Evolutionary conservation across 2,888 invertebrate species (phyloP), one percentile per base, ranked within the genome.

Genomic region (Hemaris fuciformis): DNA sequence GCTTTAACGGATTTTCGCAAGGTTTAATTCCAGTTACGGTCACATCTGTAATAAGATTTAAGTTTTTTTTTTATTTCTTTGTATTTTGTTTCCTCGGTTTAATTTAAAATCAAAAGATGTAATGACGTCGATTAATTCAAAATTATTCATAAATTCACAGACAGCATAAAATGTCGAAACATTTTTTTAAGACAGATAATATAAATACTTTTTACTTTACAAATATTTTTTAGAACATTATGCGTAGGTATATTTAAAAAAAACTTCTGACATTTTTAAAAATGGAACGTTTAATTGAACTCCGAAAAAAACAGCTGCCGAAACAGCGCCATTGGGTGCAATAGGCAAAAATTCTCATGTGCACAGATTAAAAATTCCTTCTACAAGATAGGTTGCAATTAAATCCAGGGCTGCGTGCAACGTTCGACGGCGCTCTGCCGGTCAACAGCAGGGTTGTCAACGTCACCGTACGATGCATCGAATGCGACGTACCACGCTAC

Each of bases 401-500:
- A 42, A 58, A 64, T 64, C 25, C 83, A 89, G 89, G 89, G 18
- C 31, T 89, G 53, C 86, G 83, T 81, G 87, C 94, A n/a, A 84
- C 87, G 2, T 95, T 93, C 73, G 94, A 96, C 76, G 88, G 95
- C 4, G 86, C 88, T 0, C 85, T 87, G 31, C 94, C 95, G 0
- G 73, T 87, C 0, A 94, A 95, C 42, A 77, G 90, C 7, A 91
- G 95, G 48, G 94, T 96, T 27, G 76, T 93, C 46, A 91, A 93
- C 31, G 89, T 93, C 5, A 77, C 88, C 6, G 89, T 94, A 0
- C 87, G 94, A 4, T 97, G 97, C 76, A 93, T 93, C 48, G 87
- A 93, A 20, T 97, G 97, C 74, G 80, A 89, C 0, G 79, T 95
- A 7, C 96, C 96, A 0, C 76, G 77, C 27, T 97, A 94, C 79